Conservation (phyloP, 2,888 invertebrate genomes). For the Hypercompe scribonia region DNA sequence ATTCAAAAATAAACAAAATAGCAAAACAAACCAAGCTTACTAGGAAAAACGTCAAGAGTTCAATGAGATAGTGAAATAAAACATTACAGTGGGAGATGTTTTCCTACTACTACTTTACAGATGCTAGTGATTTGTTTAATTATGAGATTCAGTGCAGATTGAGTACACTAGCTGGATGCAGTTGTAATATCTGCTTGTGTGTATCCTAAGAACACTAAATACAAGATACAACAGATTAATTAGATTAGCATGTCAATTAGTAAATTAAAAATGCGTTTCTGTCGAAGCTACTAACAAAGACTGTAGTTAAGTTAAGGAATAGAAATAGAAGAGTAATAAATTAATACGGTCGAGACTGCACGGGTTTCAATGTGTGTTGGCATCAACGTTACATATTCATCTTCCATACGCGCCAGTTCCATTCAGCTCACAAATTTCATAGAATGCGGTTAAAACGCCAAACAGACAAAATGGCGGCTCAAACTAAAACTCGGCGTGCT, state of each 20-base stretch:
- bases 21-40: constrained; percentile 18
- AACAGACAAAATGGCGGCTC: constrained; percentile 73
- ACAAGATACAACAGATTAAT: constrained; percentile 52
- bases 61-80: not conserved
- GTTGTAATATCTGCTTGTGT: not conserved
- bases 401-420: constrained; percentile 71
- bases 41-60: too few species aligned
- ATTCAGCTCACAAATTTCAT: constrained; percentile 69
- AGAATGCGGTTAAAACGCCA: constrained; percentile 74
- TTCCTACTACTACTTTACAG: not conserved
- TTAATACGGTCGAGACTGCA: constrained; percentile 57
- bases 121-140: not conserved
- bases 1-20: constrained; percentile 19
- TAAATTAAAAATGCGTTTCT: constrained; percentile 48
- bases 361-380: constrained; percentile 59
- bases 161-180: not conserved
- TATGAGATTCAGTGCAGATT: not conserved
- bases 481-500: constrained; percentile 76
- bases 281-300: constrained; percentile 42
- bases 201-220: not conserved
- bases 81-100: not conserved
- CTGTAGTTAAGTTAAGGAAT: constrained; percentile 47
- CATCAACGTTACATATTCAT: constrained; percentile 78
- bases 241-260: constrained; percentile 52
- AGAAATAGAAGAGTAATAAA: constrained; percentile 57